Evolutionary conservation across 2,797 vertebrate species (phyloP), one percentile per base, ranked within the genome.

Genomic region (Etheostoma nigrum): DNA sequence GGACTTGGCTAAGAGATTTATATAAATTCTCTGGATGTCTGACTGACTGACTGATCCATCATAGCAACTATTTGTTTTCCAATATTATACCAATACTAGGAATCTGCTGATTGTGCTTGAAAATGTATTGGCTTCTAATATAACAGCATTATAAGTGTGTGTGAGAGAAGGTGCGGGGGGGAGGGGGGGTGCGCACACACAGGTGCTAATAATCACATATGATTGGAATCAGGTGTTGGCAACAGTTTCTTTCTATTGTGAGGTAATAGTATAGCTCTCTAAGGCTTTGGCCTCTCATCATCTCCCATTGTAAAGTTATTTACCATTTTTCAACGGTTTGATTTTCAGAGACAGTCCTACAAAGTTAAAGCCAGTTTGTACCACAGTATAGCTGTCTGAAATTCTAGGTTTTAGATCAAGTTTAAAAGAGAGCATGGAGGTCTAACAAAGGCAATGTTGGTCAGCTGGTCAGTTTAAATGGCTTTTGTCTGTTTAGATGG

Each of bases 141-240:
- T 62, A 30, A 52, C 42, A 48, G 69, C 45, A 70, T 83, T 65
- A 40, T 58, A 40, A 1, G 1, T 36, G 42, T 45, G 42, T 30
- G 40, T 52, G 72, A 12, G 70, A n/a, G 44, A 14, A 57, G 33
- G 18, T 19, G 74, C 25, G 55, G 7, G 1, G 27, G 27, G 5
- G 44, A 30, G 48, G 12, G 64, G 30, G 60, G 64, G 19, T 53
- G 65, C 55, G 13, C 60, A 66, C 61, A 61, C 88, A 85, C 93
- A 94, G 90, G 91, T 92, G 92, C 86, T 89, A 92, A 89, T 90
- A 92, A 94, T 93, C 91, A 92, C 85, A 91, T 81, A 88, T 90
- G 90, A 93, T 93, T 92, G 90, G 86, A 90, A 80, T 90, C 90
- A 93, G 86, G 84, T 92, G 92, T 86, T 92, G 91, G 90, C 90